phyloP scores from a whole-genome alignment of 2,113 vertebrate species.

The Ictalurus punctatus region DNA sequence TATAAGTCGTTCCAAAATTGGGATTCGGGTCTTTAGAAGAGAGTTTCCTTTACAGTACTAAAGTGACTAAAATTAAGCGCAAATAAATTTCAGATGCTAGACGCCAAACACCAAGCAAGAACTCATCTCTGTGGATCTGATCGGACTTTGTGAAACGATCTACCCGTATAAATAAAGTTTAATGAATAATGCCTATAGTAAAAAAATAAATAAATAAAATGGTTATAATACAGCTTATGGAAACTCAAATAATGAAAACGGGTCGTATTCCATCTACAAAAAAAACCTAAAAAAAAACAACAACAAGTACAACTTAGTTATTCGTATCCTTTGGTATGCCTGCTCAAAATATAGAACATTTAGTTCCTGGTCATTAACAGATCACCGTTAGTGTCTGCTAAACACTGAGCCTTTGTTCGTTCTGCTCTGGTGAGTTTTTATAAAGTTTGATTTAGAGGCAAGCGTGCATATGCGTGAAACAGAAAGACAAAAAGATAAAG shows the following conservation, averaged over 20 bases:
- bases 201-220: not conserved
- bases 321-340: conserved; percentile 29
- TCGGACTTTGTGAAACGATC: not conserved
- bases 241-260: not conserved
- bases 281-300: no score
- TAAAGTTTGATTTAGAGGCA: not conserved
- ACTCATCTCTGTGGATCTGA: not conserved
- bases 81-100: not conserved
- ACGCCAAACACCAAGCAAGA: not conserved
- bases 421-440: conserved; percentile 2
- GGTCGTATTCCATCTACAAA: not conserved
- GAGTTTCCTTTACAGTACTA: not conserved
- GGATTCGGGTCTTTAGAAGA: not conserved
- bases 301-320: not conserved
- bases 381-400: conserved; percentile 2
- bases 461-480: not conserved
- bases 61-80: not conserved
- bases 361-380: conserved; percentile 14
- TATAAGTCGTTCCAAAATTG: not conserved
- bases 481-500: not conserved
- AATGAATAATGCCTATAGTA: not conserved
- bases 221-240: not conserved
- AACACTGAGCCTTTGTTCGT: not conserved
- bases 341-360: conserved; percentile 3
- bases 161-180: not conserved